Percentiles rank a stretch among this genome's conserved stretches.
Evolutionary conservation across 2,888 invertebrate species (phyloP).

Genomic region (Fissipunctia ypsillon): DNA sequence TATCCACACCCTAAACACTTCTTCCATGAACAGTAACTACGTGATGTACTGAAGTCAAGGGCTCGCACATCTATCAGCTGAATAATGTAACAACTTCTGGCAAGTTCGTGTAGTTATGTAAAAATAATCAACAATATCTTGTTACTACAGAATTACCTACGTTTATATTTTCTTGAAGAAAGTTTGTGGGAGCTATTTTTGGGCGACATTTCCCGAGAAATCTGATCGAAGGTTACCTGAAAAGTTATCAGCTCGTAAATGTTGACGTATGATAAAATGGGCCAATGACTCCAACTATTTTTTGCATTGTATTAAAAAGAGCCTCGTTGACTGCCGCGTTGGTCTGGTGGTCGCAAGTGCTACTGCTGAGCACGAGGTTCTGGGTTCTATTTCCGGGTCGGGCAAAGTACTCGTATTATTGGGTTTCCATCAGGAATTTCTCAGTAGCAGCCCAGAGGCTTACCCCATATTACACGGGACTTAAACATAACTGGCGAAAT

Average conservation of each 20-base stretch:
- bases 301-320: too few relatives aligned
- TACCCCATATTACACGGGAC: too few relatives aligned
- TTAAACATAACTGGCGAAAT: too few relatives aligned
- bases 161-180: background rate
- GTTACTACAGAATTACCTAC: background rate
- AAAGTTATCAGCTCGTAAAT: background rate
- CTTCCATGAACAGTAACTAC: too few relatives aligned
- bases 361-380: too few relatives aligned
- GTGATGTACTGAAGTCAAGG: background rate
- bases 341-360: too few relatives aligned
- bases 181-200: constrained; percentile 14
- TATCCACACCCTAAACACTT: background rate
- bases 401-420: too few relatives aligned
- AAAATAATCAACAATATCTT: constrained; percentile 40
- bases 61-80: background rate
- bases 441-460: too few relatives aligned
- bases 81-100: constrained; percentile 28
- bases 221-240: background rate
- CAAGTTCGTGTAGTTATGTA: background rate
- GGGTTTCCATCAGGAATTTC: too few relatives aligned
- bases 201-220: constrained; percentile 1
- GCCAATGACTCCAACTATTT: too few relatives aligned
- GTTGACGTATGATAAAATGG: background rate
- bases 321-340: too few relatives aligned
- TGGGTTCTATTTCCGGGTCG: too few relatives aligned